These are phyloP conservation scores for Elephas maximus DNA, from an alignment of 2,113 vertebrate genomes.

Conservation along the genomic window DNA sequence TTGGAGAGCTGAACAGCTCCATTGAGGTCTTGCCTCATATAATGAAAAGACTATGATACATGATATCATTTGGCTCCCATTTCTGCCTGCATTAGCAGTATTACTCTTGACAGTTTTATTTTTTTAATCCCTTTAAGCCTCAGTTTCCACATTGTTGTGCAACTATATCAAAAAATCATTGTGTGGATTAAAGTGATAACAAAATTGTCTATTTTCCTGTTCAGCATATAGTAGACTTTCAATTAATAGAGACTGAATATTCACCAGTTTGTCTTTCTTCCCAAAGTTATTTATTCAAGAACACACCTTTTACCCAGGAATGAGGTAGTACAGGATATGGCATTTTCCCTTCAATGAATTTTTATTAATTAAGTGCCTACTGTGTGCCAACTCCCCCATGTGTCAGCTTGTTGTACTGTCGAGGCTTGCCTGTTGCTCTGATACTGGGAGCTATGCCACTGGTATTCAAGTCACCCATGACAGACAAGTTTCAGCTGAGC, in stretches of 20 bases:
- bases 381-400: not conserved
- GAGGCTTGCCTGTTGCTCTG: too few species aligned
- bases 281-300: not conserved
- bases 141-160: not conserved
- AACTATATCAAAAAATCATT: not conserved
- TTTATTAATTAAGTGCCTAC: not conserved
- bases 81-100: not conserved
- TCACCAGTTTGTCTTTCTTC: not conserved
- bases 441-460: too few species aligned
- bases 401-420: too few species aligned
- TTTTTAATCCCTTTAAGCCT: not conserved
- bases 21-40: not conserved
- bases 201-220: not conserved
- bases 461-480: too few species aligned
- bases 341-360: not conserved
- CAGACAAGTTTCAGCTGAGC: too few species aligned
- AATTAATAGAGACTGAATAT: not conserved
- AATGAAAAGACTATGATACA: too few species aligned
- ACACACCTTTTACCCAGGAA: not conserved
- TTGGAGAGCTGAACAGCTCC: not conserved
- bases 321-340: not conserved
- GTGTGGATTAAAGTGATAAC: not conserved
- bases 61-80: not conserved
- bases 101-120: not conserved
- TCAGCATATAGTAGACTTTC: not conserved